Evolutionary conservation across 2,888 invertebrate genomes (phyloP).

Genomic region (Matsumyia berberina): DNA sequence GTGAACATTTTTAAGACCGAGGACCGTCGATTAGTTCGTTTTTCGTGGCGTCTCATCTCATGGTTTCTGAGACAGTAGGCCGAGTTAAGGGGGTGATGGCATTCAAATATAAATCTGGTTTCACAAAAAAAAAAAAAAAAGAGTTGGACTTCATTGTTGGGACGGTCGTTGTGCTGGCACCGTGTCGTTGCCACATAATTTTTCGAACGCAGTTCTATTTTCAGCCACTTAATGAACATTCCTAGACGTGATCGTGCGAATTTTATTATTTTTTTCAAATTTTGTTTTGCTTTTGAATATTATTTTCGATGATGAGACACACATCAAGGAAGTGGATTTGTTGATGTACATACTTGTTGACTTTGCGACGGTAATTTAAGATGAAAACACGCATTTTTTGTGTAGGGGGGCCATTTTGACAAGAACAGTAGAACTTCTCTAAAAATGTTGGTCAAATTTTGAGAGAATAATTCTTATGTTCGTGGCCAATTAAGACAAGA

Average conservation of each 20-base stretch:
- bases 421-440: too few species aligned
- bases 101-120: constrained; percentile 21
- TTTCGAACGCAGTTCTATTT: constrained; percentile 45
- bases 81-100: constrained; percentile 59
- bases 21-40: not conserved
- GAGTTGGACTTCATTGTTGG: not conserved
- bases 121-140: too few species aligned
- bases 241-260: constrained; percentile 51
- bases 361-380: constrained; percentile 34
- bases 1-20: constrained; percentile 44
- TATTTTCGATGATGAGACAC: constrained; percentile 49
- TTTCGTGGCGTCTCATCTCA: constrained; percentile 3
- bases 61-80: constrained; percentile 44
- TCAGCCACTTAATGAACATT: constrained; percentile 50
- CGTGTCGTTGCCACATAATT: constrained; percentile 17
- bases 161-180: not conserved
- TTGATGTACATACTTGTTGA: constrained; percentile 43
- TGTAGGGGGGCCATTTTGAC: constrained; percentile 7
- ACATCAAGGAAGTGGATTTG: constrained; percentile 39
- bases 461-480: too few species aligned
- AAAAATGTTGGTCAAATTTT: too few species aligned
- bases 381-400: not conserved
- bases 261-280: constrained; percentile 13
- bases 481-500: too few species aligned
- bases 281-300: not conserved